Conservation (phyloP, 1,140 invertebrate species). For the Drosophila auraria region DNA sequence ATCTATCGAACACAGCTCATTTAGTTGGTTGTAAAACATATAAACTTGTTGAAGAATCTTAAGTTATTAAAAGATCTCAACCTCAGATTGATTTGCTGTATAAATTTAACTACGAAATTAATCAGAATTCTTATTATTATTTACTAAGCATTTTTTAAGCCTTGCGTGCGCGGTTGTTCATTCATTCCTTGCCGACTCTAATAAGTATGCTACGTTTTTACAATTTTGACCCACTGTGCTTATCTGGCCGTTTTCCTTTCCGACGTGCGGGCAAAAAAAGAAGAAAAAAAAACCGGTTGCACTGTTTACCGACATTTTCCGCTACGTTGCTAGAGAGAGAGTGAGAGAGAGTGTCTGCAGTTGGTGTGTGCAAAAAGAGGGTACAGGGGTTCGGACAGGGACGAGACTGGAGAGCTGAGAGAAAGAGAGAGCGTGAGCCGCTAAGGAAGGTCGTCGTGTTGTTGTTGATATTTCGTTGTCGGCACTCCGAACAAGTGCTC, state of each 20-base stretch:
- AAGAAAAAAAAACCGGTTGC: slow-evolving; percentile 71
- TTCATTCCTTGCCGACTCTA: neutral
- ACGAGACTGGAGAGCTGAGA: slow-evolving; percentile 9
- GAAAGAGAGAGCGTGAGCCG: slow-evolving; percentile 24
- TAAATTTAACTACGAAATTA: too few species aligned
- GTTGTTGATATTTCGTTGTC: slow-evolving; percentile 56
- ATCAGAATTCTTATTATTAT: too few species aligned
- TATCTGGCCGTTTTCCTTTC: slow-evolving; percentile 14
- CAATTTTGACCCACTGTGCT: slow-evolving; percentile 36
- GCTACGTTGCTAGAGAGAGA: slow-evolving; percentile 57
- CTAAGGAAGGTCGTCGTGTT: slow-evolving; percentile 73
- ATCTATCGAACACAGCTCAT: too few species aligned
- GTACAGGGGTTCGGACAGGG: neutral
- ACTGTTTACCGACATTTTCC: slow-evolving; percentile 82
- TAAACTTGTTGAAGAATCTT: too few species aligned
- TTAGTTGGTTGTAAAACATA: too few species aligned
- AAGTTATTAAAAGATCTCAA: too few species aligned
- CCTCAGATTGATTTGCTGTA: too few species aligned
- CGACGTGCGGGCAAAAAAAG: slow-evolving; percentile 46
- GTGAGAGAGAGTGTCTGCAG: slow-evolving; percentile 35
- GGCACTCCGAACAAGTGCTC: slow-evolving; percentile 74
- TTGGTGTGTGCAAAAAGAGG: neutral
- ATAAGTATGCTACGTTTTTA: slow-evolving; percentile 43
- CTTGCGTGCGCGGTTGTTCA: too few species aligned
- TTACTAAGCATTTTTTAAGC: too few species aligned